Base-by-base conservation (phyloP, 2,888 invertebrate species). In the Orthosia gothica region DNA sequence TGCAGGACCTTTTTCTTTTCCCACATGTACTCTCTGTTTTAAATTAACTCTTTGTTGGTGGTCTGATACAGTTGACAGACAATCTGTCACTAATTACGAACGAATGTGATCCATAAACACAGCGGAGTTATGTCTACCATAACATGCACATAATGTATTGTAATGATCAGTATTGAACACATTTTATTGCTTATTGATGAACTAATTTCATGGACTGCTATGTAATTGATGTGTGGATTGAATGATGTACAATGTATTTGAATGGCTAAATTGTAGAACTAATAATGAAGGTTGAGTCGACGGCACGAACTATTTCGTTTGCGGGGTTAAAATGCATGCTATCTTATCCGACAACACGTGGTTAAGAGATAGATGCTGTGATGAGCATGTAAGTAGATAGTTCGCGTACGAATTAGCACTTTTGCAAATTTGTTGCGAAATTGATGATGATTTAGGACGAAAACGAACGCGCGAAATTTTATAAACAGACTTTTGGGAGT, bases 71-170 rank as follows among this genome's bases (percentile, higher is more conserved):
- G 83, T 66, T 81, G 83, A 79, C 45, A 54, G 80, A 81, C 73
- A 83, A 66, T 68, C 61, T 83, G 80, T 82, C 58, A 69, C 79
- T 81, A 83, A 83, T 81, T 74, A 74, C n/a, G 18, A 49, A 54
- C 59, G 13, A 74, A 61, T 68, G 80, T 13, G 32, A 49, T 49
- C 13, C 7, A 70, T 61, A 83, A 83, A 74, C 73, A 55, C 15
- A 20, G 9, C 23, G 12, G 50, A 7, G 65, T 58, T 59, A 79
- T 66, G 62, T 49, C 26, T 49, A 18, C 66, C 80, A 67, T 74
- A 49, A 40, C 45, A 47, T 77, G 23, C 7, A 73, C 62, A 50
- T 52, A 40, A 58, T 49, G 47, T 40, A 40, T 9, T 1, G 40
- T 62, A 40, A 81, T 74, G 47, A 54, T 54, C 26, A 52, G 20